Evolutionary conservation across 1,140 invertebrate genomes (phyloP).

Genomic region (Druon quercuslanigerum): DNA sequence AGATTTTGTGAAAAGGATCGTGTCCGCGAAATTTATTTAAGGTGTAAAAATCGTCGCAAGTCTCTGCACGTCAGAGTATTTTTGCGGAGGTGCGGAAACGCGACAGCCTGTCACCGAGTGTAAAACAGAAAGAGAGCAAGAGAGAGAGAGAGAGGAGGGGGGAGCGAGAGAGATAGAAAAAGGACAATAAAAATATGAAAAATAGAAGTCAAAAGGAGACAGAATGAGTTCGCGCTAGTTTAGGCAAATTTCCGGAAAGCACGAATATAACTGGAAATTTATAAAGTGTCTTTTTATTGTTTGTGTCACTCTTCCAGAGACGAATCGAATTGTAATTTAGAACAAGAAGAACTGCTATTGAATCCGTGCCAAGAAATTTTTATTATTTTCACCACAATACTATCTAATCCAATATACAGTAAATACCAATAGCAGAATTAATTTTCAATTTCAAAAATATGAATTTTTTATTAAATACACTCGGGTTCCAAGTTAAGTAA

Average conservation of each 20-base stretch:
- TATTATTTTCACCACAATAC: background rate
- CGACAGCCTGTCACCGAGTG: constrained; percentile 36
- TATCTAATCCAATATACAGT: too few relatives aligned
- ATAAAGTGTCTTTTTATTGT: constrained; percentile 5
- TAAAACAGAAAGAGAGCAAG: constrained; percentile 22
- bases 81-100: constrained; percentile 43
- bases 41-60: constrained; percentile 47
- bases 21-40: constrained; percentile 60
- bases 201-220: background rate
- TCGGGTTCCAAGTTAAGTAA: too few relatives aligned
- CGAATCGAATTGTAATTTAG: too few relatives aligned
- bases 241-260: constrained; percentile 10
- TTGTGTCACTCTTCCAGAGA: background rate
- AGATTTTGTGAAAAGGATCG: constrained; percentile 60
- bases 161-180: background rate
- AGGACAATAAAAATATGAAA: constrained; percentile 10
- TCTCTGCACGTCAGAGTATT: constrained; percentile 61
- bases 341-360: background rate
- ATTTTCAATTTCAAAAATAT: too few relatives aligned
- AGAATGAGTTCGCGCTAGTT: constrained; percentile 20
- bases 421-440: too few relatives aligned
- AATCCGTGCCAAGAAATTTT: background rate
- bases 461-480: too few relatives aligned
- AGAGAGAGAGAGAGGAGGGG: background rate
- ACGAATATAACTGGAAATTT: background rate